Base-by-base conservation (phyloP, 2,797 vertebrate species). In the Etheostoma perlongum region DNA sequence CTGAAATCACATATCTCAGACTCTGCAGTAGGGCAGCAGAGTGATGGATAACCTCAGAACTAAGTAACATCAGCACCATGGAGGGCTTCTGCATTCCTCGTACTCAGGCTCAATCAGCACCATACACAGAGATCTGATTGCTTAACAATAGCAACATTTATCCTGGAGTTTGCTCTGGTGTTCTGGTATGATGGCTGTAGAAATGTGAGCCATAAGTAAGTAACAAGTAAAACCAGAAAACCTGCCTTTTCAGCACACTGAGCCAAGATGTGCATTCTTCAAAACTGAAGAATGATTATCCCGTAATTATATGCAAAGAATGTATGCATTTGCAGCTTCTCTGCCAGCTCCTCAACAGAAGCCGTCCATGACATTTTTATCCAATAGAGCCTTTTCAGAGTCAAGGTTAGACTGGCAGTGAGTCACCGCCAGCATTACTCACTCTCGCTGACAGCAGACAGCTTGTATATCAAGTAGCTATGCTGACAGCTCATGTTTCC, bases 331-430 rank as follows among this genome's bases (percentile, higher is more conserved):
- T 59, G 30, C 47, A 11, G 76, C 18, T 15, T 44, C 48, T 61
- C 49, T 21, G 19, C 47, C 52, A 18, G 71, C 70, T 81, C 67
- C 70, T 79, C 74, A 14, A 53, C 49, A 76, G 77, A 85, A 77
- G 59, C 75, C 73, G 44, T 55, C 53, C 71, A 13, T 83, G 85
- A 79, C 86, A 74, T 80, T 87, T 85, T 63, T 85, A 84, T 91
- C 78, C 69, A 62, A 62, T 53, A 7, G 57, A 63, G 76, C 10
- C 21, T 70, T 3, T 79, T 88, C 81, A 76, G 77, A 87, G 83
- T 89, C 74, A 54, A 89, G 85, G 89, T 85, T 88, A 72, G 78
- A 54, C 27, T 25, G 78, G 70, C 76, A 42, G 72, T 59, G 84
- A 89, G 66, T 86, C 86, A 76, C 67, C 81, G 0, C 19, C 74